Base-by-base conservation (phyloP, 2,113 vertebrate species). In the Columba janthina region DNA sequence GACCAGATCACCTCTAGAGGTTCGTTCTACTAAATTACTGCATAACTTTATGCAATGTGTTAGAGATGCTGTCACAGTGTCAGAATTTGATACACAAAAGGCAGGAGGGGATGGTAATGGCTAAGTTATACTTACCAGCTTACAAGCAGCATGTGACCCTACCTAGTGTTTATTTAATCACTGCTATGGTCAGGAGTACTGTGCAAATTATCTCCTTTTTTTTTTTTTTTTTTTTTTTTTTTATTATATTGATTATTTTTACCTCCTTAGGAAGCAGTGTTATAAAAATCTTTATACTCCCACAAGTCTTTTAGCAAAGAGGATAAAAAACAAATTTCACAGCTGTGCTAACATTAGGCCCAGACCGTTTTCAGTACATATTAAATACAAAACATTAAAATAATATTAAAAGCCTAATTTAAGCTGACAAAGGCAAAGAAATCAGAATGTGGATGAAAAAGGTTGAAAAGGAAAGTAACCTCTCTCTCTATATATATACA, bases 281-380 rank as follows among this genome's bases (percentile, higher is more conserved):
- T 89, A 51, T 65, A 88, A 95, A 95, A 91, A 74, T 65, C 78
- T 82, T 92, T 94, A 90, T 79, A 85, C 72, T 90, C 81, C 79
- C 5, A 0, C n/a, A 80, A 89, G 82, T 90, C 48, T 42, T 82
- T 82, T 46, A 88, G 70, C 62, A 78, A 53, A 53, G 65, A 82
- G 87, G 60, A 89, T 83, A 90, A 89, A 92, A 95, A 84, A 79
- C 58, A 79, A 50, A 90, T 94, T 93, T 89, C 87, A 72, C 92
- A 95, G 95, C 88, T 96, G 91, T 94, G 70, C 46, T 88, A 91
- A 79, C 94, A 95, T 89, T 89, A 78, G 53, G 36, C 20, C 46
- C 31, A 48, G 85, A 88, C 66, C 17, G 5, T 82, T 86, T 92
- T 91, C 83, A 51, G 12, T 61, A 72, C 53, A 44, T 58, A 58